These are phyloP conservation scores for Pristionchus maxplancki DNA, from an alignment of 2,888 invertebrate species.

Conservation along the genomic window DNA sequence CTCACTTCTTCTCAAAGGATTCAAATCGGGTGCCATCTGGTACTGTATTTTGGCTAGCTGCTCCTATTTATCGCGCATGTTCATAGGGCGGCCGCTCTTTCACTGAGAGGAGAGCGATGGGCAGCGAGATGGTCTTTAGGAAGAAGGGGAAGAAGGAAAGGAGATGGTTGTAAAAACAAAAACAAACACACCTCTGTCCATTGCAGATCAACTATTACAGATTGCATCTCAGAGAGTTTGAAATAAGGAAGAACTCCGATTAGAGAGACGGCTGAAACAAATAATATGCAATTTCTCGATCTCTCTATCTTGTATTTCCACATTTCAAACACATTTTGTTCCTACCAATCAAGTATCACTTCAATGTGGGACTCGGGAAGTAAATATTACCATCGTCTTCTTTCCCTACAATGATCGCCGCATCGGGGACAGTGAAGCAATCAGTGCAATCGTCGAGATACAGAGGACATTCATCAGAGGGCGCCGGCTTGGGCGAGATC, in stretches of 20 bases:
- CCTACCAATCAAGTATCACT: neutral
- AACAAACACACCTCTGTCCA: constrained; percentile 63
- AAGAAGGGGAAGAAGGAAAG: neutral
- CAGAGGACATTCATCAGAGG: constrained; percentile 59
- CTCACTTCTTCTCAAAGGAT: neutral
- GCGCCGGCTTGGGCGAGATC: constrained; percentile 59
- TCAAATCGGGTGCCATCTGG: neutral
- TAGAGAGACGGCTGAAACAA: constrained; percentile 55
- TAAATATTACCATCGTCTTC: constrained; percentile 54
- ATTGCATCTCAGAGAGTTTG: constrained; percentile 59
- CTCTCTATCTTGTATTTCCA: neutral
- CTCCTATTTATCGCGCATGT: neutral
- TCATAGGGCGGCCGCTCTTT: constrained; percentile 12
- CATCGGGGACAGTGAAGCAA: constrained; percentile 62
- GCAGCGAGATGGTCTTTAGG: neutral
- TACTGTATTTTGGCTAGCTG: neutral
- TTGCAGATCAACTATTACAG: constrained; percentile 63
- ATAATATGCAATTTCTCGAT: neutral
- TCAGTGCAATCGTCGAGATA: constrained; percentile 56
- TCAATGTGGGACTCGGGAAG: neutral
- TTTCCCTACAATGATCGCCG: constrained; percentile 65
- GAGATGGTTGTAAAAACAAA: neutral
- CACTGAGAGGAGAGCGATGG: neutral
- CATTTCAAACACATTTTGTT: neutral
- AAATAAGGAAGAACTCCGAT: constrained; percentile 66